These are phyloP conservation scores for Carcina quercana DNA, from an alignment of 2,888 invertebrate species.

Conservation along the genomic window DNA sequence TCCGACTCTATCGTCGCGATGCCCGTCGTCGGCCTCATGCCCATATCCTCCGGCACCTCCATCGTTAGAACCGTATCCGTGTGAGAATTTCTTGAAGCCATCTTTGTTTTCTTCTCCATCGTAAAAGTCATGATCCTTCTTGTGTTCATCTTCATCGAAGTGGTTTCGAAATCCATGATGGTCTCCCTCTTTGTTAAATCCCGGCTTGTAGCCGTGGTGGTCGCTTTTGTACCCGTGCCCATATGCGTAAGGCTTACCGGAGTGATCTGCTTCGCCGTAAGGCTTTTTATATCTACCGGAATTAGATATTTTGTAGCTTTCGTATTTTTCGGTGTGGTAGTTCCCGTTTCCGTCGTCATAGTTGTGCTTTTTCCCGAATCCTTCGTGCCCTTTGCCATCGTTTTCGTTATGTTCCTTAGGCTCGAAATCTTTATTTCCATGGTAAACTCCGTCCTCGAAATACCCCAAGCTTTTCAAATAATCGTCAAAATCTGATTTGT, in stretches of 20 bases:
- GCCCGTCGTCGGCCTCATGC: too few species aligned
- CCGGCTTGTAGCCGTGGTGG: conserved; percentile 66
- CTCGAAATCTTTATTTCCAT: too few species aligned
- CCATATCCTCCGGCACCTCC: conserved; percentile 65
- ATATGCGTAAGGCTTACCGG: conserved; percentile 66
- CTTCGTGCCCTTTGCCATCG: conserved; percentile 59
- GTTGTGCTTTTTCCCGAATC: conserved; percentile 59
- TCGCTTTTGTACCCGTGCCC: conserved; percentile 67
- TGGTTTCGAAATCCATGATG: conserved; percentile 80
- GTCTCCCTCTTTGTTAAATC: conserved; percentile 76
- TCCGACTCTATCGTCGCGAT: too few species aligned
- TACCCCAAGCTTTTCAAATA: conserved; percentile 44
- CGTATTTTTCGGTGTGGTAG: conserved; percentile 68
- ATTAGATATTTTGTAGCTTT: conserved; percentile 66
- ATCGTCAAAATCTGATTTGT: conserved; percentile 46
- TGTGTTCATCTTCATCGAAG: conserved; percentile 81
- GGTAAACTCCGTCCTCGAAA: conserved; percentile 37
- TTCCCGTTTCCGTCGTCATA: conserved; percentile 71
- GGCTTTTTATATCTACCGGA: conserved; percentile 69
- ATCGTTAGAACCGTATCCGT: conserved; percentile 65
- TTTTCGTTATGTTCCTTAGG: conserved; percentile 50
- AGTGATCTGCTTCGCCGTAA: conserved; percentile 60
- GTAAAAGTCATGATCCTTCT: conserved; percentile 82
- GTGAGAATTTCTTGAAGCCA: conserved; percentile 73
- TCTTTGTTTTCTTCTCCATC: conserved; percentile 77